These are phyloP conservation scores for Pseudococcus jackbeardsleyi DNA, from an alignment of 2,888 invertebrate species.

Conservation along the genomic window DNA sequence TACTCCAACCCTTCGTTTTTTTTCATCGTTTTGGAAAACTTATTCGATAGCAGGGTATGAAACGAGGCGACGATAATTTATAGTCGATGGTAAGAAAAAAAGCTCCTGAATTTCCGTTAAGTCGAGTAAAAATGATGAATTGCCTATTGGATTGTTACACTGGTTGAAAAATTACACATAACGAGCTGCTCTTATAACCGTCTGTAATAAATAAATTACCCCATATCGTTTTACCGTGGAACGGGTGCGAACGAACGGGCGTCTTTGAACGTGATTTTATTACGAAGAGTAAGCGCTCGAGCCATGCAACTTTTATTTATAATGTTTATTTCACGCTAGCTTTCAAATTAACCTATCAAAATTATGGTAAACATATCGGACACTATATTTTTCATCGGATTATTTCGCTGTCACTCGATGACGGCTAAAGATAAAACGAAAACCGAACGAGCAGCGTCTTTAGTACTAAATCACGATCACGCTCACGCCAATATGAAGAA, in stretches of 20 bases:
- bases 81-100: not conserved
- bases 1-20: not conserved
- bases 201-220: slow-evolving; percentile 34
- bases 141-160: slow-evolving; percentile 24
- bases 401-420: slow-evolving; percentile 38
- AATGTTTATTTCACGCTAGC: slow-evolving; percentile 3
- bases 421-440: slow-evolving; percentile 23
- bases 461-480: slow-evolving; percentile 5
- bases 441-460: not conserved
- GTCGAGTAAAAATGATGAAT: slow-evolving; percentile 36
- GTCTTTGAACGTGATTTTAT: slow-evolving; percentile 36
- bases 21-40: not conserved
- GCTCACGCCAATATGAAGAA: slow-evolving; percentile 31
- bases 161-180: slow-evolving; percentile 31
- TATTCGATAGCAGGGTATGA: not conserved
- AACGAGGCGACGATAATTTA: not conserved
- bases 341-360: slow-evolving; percentile 37
- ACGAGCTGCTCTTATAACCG: not conserved
- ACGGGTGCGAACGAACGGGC: not conserved
- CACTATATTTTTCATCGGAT: not conserved
- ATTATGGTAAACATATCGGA: slow-evolving; percentile 45
- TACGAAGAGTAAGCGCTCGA: not conserved
- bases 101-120: slow-evolving; percentile 15
- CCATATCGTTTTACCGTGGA: slow-evolving; percentile 20
- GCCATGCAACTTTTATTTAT: not conserved